These are phyloP conservation scores for Lichenostomus cassidix DNA, from an alignment of 2,113 vertebrate genomes.

Conservation along the genomic window DNA sequence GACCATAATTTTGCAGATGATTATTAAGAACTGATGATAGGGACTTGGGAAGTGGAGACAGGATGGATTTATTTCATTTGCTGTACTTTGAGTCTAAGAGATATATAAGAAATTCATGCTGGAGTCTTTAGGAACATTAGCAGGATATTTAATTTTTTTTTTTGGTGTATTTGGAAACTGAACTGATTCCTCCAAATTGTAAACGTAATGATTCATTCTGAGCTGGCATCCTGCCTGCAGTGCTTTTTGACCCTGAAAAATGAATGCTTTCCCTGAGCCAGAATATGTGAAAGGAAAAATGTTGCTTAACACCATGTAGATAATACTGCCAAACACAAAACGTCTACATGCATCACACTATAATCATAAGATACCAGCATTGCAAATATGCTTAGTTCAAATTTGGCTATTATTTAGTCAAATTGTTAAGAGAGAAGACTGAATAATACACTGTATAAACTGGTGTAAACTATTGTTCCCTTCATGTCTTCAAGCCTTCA, in stretches of 20 bases:
- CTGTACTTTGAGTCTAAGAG: neutral
- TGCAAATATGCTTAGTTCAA: neutral
- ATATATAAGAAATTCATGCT: neutral
- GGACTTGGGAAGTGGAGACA: neutral
- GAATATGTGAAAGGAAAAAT: slow-evolving; percentile 16
- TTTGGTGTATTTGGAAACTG: neutral
- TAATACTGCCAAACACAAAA: neutral
- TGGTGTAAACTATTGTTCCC: neutral
- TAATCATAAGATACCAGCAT: neutral
- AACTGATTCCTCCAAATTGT: neutral
- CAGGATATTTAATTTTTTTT: neutral
- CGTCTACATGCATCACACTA: neutral
- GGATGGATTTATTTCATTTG: neutral
- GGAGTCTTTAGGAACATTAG: neutral
- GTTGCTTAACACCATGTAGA: neutral
- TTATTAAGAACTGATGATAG: neutral
- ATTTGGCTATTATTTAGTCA: neutral
- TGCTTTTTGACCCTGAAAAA: slow-evolving; percentile 30
- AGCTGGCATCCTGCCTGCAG: neutral
- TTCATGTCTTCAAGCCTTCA: neutral
- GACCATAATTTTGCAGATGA: neutral
- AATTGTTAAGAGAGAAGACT: neutral
- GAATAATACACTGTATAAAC: neutral
- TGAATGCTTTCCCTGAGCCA: slow-evolving; percentile 28
- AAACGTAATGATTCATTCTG: neutral